Conservation (phyloP, 92 coral and sea anemone genomes). For the Heliopora coerulea region DNA sequence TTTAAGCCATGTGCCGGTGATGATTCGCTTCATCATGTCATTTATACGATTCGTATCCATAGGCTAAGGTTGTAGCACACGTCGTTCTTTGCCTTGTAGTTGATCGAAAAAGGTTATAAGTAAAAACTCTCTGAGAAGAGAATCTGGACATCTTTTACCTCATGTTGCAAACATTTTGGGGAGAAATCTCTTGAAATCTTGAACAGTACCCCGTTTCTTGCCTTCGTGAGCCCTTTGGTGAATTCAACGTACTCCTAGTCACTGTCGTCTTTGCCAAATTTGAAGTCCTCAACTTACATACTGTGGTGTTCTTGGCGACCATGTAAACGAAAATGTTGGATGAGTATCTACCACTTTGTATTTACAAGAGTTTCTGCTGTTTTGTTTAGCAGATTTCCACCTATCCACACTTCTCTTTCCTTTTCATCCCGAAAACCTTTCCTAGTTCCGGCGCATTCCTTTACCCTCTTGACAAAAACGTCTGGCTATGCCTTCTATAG, state of each 20-base stretch:
- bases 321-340: slow-evolving; percentile 51
- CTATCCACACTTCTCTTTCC: slow-evolving; percentile 50
- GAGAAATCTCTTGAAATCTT: slow-evolving; percentile 29
- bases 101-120: slow-evolving; percentile 38
- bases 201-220: slow-evolving; percentile 28
- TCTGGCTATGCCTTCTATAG: slow-evolving; percentile 45
- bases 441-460: too few relatives aligned
- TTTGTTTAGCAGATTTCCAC: slow-evolving; percentile 39
- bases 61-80: slow-evolving; percentile 46
- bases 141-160: slow-evolving; percentile 52
- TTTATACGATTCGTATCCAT: slow-evolving; percentile 45
- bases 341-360: slow-evolving; percentile 61
- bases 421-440: too few relatives aligned
- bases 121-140: slow-evolving; percentile 53
- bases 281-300: slow-evolving; percentile 53
- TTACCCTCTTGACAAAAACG: slow-evolving; percentile 24
- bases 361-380: slow-evolving; percentile 42
- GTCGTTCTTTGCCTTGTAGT: background rate
- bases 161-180: slow-evolving; percentile 61
- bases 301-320: slow-evolving; percentile 63
- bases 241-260: slow-evolving; percentile 53
- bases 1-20: slow-evolving; percentile 37
- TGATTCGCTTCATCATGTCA: slow-evolving; percentile 48
- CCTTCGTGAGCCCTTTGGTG: slow-evolving; percentile 49
- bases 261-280: slow-evolving; percentile 43